These are phyloP conservation scores for Lasioglossum calceatum DNA, from an alignment of 2,888 invertebrate species.

Conservation along the genomic window DNA sequence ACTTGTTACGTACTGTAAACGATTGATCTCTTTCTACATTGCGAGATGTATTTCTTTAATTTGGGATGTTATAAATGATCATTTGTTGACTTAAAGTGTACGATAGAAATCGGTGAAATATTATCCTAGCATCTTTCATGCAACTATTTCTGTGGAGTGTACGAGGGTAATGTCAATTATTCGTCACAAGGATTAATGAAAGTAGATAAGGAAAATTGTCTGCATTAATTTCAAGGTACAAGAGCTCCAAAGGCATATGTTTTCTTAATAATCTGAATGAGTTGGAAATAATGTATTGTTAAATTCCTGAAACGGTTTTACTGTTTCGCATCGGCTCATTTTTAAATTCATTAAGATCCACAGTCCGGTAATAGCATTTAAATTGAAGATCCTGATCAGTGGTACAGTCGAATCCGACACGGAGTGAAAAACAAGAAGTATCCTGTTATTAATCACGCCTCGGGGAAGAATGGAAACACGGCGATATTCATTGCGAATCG, in stretches of 20 bases:
- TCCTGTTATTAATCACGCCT: not conserved
- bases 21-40: not conserved
- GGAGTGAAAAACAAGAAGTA: not conserved
- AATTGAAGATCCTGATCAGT: not conserved
- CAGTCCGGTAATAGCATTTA: not conserved
- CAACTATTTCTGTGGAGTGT: not conserved
- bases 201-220: not conserved
- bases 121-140: not conserved
- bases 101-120: not conserved
- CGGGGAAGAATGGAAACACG: not conserved
- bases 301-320: not conserved
- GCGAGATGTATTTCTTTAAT: not conserved
- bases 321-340: not conserved
- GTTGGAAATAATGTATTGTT: not conserved
- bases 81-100: not conserved
- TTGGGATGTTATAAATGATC: not conserved
- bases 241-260: not conserved
- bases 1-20: not conserved
- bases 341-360: not conserved
- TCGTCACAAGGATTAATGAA: not conserved
- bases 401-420: not conserved
- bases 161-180: not conserved
- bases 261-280: not conserved
- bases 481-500: not conserved
- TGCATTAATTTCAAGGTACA: not conserved